Conservation (phyloP, 2,797 vertebrate species). For the Microchirus variegatus region DNA sequence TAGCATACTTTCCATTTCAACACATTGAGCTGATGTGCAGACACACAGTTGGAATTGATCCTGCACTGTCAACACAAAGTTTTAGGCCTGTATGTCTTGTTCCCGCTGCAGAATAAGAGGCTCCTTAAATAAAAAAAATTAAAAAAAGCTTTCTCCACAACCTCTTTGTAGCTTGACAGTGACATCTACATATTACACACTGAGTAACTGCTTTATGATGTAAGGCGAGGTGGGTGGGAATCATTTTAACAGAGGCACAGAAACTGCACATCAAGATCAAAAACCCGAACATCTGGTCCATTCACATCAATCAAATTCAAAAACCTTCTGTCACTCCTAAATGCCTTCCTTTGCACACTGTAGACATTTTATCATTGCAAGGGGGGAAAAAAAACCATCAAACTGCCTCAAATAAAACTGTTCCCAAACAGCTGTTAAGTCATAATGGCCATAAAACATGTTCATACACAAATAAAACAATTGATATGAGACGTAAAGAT, state of each 20-base stretch:
- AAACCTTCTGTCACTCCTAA: slow-evolving; percentile 25
- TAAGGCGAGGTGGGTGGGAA: slow-evolving; percentile 39
- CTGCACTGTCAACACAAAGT: slow-evolving; percentile 73
- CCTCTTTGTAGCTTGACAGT: slow-evolving; percentile 28
- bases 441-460: slow-evolving; percentile 41
- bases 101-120: slow-evolving; percentile 41
- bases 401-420: slow-evolving; percentile 36
- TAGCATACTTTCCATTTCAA: slow-evolving; percentile 81
- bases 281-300: slow-evolving; percentile 45
- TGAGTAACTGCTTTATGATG: slow-evolving; percentile 36
- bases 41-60: slow-evolving; percentile 75
- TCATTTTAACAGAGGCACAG: slow-evolving; percentile 18
- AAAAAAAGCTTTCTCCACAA: slow-evolving; percentile 21
- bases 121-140: slow-evolving; percentile 44
- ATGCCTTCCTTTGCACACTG: slow-evolving; percentile 17
- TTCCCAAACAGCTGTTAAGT: slow-evolving; percentile 35
- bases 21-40: slow-evolving; percentile 69
- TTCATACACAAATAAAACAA: slow-evolving; percentile 51
- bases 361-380: slow-evolving; percentile 26
- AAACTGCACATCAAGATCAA: slow-evolving; percentile 44
- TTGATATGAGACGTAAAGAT: slow-evolving; percentile 32
- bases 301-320: slow-evolving; percentile 44
- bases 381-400: slow-evolving; percentile 12
- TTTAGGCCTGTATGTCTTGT: slow-evolving; percentile 53
- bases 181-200: slow-evolving; percentile 45